Evolutionary conservation across 2,113 vertebrate genomes (phyloP).

Genomic region (Salvelinus alpinus): DNA sequence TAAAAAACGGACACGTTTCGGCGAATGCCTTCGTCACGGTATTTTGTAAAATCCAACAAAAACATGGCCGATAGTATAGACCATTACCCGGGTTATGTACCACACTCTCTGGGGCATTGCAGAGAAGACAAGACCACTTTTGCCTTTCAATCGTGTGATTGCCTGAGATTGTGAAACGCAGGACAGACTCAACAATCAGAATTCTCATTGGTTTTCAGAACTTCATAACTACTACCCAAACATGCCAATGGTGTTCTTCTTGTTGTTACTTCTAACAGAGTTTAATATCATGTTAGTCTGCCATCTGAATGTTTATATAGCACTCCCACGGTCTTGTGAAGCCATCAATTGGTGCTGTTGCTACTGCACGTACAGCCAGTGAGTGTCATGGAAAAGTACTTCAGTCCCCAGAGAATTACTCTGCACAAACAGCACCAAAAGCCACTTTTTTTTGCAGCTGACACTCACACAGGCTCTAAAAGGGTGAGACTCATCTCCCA

Average conservation of each 20-base stretch:
- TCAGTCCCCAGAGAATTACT: background rate
- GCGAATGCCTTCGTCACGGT: no score
- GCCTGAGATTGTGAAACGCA: background rate
- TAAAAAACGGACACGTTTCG: no score
- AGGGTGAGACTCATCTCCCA: conserved; percentile 30
- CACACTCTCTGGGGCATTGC: background rate
- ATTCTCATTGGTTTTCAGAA: background rate
- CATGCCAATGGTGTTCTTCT: background rate
- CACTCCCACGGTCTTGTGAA: conserved; percentile 6
- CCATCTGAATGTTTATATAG: no score
- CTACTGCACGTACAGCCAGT: conserved; percentile 26
- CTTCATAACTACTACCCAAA: background rate
- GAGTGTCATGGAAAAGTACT: conserved; percentile 36
- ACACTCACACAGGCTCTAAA: conserved; percentile 56
- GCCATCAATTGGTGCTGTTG: conserved; percentile 44
- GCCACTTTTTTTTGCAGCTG: conserved; percentile 40
- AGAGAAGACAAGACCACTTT: background rate
- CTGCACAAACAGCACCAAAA: conserved; percentile 40
- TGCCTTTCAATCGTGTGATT: background rate
- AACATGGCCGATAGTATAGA: conserved; percentile 20
- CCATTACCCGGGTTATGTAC: conserved; percentile 1
- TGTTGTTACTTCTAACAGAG: background rate
- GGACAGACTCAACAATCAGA: background rate
- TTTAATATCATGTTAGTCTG: background rate
- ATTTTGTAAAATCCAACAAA: conserved; percentile 5